Base-by-base conservation (phyloP, 2,797 vertebrate genomes). In the Tauraco hartlaubi region DNA sequence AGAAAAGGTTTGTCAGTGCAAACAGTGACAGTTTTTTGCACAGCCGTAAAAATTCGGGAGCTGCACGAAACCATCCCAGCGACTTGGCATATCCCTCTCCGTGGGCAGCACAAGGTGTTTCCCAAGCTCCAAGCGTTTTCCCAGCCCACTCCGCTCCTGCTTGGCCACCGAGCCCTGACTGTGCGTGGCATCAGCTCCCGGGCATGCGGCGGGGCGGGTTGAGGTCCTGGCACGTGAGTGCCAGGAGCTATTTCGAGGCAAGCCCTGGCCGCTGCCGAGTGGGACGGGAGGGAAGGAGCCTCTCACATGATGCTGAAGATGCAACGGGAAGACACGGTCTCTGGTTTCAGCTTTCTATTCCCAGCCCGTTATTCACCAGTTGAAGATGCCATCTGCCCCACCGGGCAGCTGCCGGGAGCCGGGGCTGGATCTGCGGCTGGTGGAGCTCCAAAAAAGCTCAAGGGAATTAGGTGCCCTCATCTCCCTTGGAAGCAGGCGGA, bases 311-410 rank as follows among this genome's bases (percentile, higher is more conserved):
- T 5, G 22, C 29, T 6, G 54, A 92, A 94, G 94, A 87, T 86
- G 95, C 96, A 75, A 91, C 1, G 62, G 94, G 88, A 94, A 93
- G 95, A 88, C 5, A 11, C 9, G 0, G 75, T 29, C 94, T 97
- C 95, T 62, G 81, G 86, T 96, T 97, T 93, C 95, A 95, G 78
- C 43, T 83, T 97, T 91, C 96, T 96, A 97, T 96, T 97, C 91
- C 91, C 79, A 74, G 95, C 79, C 88, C 76, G 9, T 91, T 91
- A 94, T 95, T 91, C 97, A 95, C 80, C 96, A 74, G 94, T 62
- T 11, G 94, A 51, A 92, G 93, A 96, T 62, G 95, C 97, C 96
- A 91, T 91, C 94, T 96, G 87, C 78, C 66, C 69, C 2, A 0
- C 61, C 2, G 35, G 90, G 94, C 85, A 63, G 61, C 80, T 59